phyloP scores from a whole-genome alignment of 2,797 vertebrate genomes.

The Melanotaenia trifasciata region DNA sequence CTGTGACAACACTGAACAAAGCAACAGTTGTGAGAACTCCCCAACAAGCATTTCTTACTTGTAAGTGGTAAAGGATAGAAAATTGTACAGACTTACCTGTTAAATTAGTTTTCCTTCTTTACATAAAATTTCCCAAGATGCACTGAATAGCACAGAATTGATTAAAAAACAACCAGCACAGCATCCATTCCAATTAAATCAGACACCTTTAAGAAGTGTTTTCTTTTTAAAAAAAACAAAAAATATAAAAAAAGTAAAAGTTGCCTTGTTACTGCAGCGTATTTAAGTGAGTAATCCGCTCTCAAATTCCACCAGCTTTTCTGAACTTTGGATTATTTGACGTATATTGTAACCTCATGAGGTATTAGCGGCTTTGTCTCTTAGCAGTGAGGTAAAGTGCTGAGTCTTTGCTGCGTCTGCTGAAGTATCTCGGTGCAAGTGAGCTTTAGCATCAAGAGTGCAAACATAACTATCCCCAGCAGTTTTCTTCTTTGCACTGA shows the following conservation, averaged over 20 bases:
- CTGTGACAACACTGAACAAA: conserved; percentile 30
- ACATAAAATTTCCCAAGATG: conserved; percentile 4
- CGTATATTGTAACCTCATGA: conserved; percentile 47
- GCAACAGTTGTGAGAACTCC: neutral
- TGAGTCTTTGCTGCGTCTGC: conserved; percentile 37
- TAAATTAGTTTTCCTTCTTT: conserved; percentile 13
- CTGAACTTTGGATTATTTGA: conserved; percentile 65
- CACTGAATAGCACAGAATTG: neutral
- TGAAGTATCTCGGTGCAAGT: conserved; percentile 37
- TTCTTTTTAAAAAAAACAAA: neutral
- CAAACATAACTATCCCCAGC: conserved; percentile 14
- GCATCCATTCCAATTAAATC: conserved; percentile 6
- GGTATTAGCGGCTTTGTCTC: conserved; percentile 44
- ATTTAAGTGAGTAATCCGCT: conserved; percentile 68
- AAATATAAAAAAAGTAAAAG: conserved; percentile 14
- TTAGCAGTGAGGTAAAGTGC: conserved; percentile 40
- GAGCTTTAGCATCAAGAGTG: conserved; percentile 45
- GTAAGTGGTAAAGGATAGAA: neutral
- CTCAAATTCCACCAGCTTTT: conserved; percentile 72
- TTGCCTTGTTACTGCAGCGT: conserved; percentile 22
- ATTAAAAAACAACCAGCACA: conserved; percentile 5
- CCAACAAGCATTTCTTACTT: neutral
- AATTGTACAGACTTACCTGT: conserved; percentile 44
- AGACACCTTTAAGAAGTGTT: conserved; percentile 11
- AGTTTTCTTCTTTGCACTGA: conserved; percentile 23